Conservation (phyloP, 2,113 vertebrate species). For the Scomber japonicus region DNA sequence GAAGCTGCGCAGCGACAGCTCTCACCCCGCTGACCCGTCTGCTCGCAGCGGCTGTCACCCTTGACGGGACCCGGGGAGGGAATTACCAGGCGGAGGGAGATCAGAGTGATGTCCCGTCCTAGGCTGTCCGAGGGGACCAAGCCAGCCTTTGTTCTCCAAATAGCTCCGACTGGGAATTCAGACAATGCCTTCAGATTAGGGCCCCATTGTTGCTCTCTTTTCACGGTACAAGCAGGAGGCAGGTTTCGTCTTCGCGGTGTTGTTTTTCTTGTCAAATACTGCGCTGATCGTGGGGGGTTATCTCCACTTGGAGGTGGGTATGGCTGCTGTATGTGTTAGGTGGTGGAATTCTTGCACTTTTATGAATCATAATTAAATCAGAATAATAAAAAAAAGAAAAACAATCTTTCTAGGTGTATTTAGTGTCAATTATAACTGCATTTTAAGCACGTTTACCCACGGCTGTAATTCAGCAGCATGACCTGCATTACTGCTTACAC, state of each 20-base stretch:
- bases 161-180: conserved; percentile 62
- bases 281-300: conserved; percentile 24
- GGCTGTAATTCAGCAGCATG: neutral
- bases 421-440: neutral
- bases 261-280: conserved; percentile 45
- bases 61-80: conserved; percentile 58
- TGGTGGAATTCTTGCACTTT: neutral
- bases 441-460: conserved; percentile 11
- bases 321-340: neutral
- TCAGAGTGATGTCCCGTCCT: conserved; percentile 58
- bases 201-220: conserved; percentile 58
- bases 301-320: conserved; percentile 54
- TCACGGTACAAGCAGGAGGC: conserved; percentile 35
- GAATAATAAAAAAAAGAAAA: neutral
- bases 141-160: conserved; percentile 68
- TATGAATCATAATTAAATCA: neutral
- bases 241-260: conserved; percentile 42
- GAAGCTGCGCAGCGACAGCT: conserved; percentile 11
- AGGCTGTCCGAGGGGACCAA: conserved; percentile 52
- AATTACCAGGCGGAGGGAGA: conserved; percentile 58
- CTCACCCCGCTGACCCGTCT: conserved; percentile 41
- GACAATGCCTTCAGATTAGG: conserved; percentile 72
- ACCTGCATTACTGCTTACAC: neutral
- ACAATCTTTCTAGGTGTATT: too few species aligned
- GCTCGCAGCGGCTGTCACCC: conserved; percentile 45